Evolutionary conservation across 2,797 vertebrate species (phyloP).

Genomic region (Sebastes matsubarae): DNA sequence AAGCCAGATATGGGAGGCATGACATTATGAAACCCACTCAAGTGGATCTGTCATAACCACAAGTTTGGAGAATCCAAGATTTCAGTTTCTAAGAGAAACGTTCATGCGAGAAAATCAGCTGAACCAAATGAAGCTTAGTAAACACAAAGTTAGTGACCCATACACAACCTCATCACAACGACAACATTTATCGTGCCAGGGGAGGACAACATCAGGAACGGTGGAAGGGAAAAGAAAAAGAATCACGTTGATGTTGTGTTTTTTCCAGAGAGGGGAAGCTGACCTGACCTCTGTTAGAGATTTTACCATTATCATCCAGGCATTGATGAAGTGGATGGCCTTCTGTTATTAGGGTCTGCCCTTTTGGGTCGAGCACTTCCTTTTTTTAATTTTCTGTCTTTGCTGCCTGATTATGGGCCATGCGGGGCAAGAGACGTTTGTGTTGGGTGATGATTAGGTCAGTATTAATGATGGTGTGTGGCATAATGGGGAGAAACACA

Average conservation of each 20-base stretch:
- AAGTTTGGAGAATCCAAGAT: no score
- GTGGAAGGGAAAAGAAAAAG: neutral
- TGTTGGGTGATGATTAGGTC: conserved; percentile 7
- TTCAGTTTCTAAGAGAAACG: no score
- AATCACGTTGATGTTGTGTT: conserved; percentile 9
- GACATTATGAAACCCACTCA: no score
- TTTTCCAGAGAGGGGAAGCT: conserved; percentile 7
- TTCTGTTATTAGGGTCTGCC: conserved; percentile 58
- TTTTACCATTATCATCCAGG: conserved; percentile 48
- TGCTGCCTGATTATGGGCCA: conserved; percentile 62
- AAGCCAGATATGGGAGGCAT: no score
- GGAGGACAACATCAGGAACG: no score
- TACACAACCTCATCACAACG: no score
- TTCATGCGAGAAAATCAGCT: no score
- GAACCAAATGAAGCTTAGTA: no score
- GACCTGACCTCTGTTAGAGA: conserved; percentile 12
- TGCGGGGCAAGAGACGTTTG: conserved; percentile 18
- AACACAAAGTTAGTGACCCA: no score
- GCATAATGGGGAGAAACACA: neutral
- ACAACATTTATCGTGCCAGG: no score
- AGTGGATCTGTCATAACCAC: no score
- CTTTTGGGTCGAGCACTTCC: conserved; percentile 43
- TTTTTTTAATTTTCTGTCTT: conserved; percentile 48
- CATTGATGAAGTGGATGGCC: conserved; percentile 46
- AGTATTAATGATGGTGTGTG: neutral